Base-by-base conservation (phyloP, 2,113 vertebrate species). In the Thamnophis sirtalis region DNA sequence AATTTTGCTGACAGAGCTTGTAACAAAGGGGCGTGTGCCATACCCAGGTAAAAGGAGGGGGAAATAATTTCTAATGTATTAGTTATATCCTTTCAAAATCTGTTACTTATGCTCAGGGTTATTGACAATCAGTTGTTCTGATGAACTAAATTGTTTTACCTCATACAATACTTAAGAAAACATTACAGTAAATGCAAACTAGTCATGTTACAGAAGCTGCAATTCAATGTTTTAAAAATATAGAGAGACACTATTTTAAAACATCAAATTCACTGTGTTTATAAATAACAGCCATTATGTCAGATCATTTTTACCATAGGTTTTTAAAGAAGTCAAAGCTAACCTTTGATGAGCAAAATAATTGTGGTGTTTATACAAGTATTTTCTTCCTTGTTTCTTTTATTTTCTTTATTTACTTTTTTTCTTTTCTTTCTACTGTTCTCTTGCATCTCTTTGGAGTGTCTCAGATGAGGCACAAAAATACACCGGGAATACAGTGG, bases 11-110 rank as follows among this genome's bases (percentile, higher is more conserved):
- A 99, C 98, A 49, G 99, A 99, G 95, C 97, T 99, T 28, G 98
- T 99, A 94, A 99, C 99, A 54, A 99, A 99, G 96, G 99, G 99
- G 91, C 98, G 99, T 97, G 99, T 99, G 92, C 99, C 99, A 87
- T 99, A 99, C 94, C 99, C 99, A 97, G 99, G 99, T 99, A 96
- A 98, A 93, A 86, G 28, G 91, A 60, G 3, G 9, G n/a, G 58
- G 28, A 5, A 26, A 26, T 24, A 19, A 80, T 80, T 21, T 43
- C 33, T 80, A 43, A 80, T 80, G 68, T 38, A 17, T 80, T 21
- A 21, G n/a, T 80, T 43, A 43, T 21, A 43, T 21, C 7, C 38
- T 43, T 80, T 21, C 33, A 80, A 6, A 43, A 80, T 80, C 33
- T 80, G 73, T 21, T 21, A 38, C 38, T 80, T 80, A 80, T 43